phyloP scores from a whole-genome alignment of 2,888 invertebrate species.

The Euplexia lucipara region DNA sequence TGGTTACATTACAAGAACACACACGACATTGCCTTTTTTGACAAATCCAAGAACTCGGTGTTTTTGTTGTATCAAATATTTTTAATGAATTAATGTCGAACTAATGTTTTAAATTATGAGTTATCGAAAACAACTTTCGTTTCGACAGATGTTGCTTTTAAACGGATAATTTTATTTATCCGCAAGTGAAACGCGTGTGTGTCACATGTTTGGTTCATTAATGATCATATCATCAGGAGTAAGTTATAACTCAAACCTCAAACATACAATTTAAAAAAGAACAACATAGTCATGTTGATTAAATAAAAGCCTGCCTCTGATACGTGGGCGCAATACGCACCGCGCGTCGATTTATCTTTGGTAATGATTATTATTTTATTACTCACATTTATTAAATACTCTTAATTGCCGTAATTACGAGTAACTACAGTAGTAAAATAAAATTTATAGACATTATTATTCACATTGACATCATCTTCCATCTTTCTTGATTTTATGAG shows the following conservation, averaged over 20 bases:
- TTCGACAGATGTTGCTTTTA: constrained; percentile 20
- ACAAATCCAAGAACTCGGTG: constrained; percentile 36
- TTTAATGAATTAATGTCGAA: constrained; percentile 25
- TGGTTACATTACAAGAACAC: constrained; percentile 13
- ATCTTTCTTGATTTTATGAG: background rate
- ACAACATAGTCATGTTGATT: background rate
- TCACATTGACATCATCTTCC: background rate
- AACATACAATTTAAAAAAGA: background rate
- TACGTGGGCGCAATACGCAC: background rate
- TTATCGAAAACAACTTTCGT: constrained; percentile 40
- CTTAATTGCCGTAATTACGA: constrained; percentile 16
- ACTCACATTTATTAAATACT: constrained; percentile 12
- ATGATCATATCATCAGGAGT: background rate
- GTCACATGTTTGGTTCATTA: constrained; percentile 3
- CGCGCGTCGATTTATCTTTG: constrained; percentile 7
- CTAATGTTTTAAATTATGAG: constrained; percentile 27
- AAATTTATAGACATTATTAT: constrained; percentile 6
- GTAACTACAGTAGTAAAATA: constrained; percentile 31
- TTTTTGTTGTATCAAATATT: constrained; percentile 44
- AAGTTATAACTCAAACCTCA: background rate
- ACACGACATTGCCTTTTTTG: constrained; percentile 45
- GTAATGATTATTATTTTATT: constrained; percentile 45
- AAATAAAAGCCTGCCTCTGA: constrained; percentile 1
- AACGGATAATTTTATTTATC: background rate
- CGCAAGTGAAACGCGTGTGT: background rate